Conservation (phyloP, 2,113 vertebrate genomes). For the Gymnorhina tibicen region DNA sequence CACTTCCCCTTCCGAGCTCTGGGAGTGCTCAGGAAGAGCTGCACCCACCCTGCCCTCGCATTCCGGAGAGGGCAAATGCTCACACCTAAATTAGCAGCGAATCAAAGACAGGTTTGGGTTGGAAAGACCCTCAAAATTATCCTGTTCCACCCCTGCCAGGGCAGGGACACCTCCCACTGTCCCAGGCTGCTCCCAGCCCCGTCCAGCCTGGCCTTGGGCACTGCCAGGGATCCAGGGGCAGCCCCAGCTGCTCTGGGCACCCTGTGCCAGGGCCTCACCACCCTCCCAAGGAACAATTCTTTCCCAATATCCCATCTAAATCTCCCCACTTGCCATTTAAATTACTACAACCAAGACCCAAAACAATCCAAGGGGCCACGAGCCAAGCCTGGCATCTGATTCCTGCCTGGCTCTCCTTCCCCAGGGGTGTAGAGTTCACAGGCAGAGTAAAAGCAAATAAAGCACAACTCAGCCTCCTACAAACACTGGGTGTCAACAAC, state of each 20-base stretch:
- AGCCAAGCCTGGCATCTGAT: background rate
- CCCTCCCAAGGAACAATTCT: background rate
- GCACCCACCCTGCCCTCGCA: background rate
- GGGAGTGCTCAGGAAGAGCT: background rate
- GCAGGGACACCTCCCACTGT: background rate
- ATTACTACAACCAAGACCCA: background rate
- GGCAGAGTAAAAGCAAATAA: background rate
- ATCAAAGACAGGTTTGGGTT: background rate
- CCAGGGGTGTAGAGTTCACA: background rate
- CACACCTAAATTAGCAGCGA: rapidly evolving
- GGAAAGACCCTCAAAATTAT: background rate
- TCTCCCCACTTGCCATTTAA: background rate
- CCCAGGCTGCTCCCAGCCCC: background rate
- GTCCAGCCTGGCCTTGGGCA: background rate
- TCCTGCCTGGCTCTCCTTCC: background rate
- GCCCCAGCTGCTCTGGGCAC: background rate
- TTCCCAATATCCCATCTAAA: no score
- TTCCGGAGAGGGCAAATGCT: background rate
- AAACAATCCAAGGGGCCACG: background rate
- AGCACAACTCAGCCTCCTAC: background rate
- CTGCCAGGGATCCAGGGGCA: background rate
- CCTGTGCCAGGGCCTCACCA: background rate
- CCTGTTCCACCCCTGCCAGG: rapidly evolving
- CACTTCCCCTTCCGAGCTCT: background rate
- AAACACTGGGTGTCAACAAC: background rate